These are phyloP conservation scores for Myotis yumanensis DNA, from an alignment of 2,113 vertebrate species.

Conservation along the genomic window DNA sequence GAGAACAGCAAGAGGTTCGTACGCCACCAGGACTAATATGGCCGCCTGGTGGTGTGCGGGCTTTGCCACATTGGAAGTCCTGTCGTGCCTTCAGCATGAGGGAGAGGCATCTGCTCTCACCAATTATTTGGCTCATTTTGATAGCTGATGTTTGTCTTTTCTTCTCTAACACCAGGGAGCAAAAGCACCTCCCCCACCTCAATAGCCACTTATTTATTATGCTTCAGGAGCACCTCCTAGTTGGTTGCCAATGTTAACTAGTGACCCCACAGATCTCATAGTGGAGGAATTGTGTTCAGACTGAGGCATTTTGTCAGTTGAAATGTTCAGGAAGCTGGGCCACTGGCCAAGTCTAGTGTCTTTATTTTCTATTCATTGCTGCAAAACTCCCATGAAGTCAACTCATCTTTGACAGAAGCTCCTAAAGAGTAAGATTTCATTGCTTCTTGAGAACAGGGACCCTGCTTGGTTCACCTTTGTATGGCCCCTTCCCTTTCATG, in stretches of 20 bases:
- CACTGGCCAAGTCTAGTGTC: conserved; percentile 66
- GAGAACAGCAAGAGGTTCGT: background rate
- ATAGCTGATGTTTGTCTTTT: background rate
- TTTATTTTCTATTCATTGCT: conserved; percentile 70
- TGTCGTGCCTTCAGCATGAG: background rate
- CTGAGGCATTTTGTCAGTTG: conserved; percentile 74
- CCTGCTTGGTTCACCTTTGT: background rate
- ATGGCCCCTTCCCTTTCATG: background rate
- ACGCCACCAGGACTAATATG: background rate
- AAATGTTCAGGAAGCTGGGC: conserved; percentile 72
- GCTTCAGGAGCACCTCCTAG: conserved; percentile 42
- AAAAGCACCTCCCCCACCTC: conserved; percentile 42
- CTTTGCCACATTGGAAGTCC: background rate
- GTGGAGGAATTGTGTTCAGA: conserved; percentile 72
- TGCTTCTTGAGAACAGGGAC: background rate
- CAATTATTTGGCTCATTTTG: conserved; percentile 7
- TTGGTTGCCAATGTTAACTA: conserved; percentile 60
- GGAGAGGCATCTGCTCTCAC: conserved; percentile 24
- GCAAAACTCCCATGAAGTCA: conserved; percentile 68
- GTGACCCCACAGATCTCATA: conserved; percentile 66
- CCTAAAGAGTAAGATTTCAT: conserved; percentile 44
- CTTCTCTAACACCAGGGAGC: conserved; percentile 24
- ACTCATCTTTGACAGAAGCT: conserved; percentile 57
- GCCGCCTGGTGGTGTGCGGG: background rate
- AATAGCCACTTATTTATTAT: conserved; percentile 67